These are phyloP conservation scores for Ptilorrhoa leucosticta DNA, from an alignment of 2,113 vertebrate species.

Conservation along the genomic window DNA sequence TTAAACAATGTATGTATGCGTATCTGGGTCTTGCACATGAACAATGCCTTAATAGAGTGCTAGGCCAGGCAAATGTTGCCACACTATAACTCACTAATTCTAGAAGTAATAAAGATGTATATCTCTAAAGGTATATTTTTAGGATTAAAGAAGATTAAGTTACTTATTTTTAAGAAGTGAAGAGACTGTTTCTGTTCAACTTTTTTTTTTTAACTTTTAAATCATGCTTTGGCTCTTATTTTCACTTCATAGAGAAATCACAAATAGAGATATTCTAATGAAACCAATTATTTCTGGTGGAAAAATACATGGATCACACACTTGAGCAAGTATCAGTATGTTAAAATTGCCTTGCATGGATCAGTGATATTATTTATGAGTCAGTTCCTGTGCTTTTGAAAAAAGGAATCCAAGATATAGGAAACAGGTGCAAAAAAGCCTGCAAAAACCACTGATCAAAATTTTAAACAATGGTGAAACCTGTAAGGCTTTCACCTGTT, in stretches of 20 bases:
- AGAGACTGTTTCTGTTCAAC: not conserved
- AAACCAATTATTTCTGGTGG: not conserved
- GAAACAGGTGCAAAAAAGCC: not conserved
- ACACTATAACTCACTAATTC: not conserved
- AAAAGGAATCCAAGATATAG: not conserved
- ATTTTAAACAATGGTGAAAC: not conserved
- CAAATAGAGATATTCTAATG: not conserved
- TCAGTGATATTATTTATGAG: not conserved
- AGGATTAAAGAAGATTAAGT: not conserved
- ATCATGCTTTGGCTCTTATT: not conserved
- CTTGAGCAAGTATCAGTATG: not conserved
- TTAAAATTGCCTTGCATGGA: not conserved
- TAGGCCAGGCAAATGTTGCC: not conserved
- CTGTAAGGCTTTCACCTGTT: not conserved
- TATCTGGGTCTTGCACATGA: not conserved
- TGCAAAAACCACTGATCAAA: not conserved
- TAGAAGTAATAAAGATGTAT: not conserved
- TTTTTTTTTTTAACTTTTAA: not conserved
- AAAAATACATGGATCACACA: not conserved
- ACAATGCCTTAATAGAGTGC: not conserved
- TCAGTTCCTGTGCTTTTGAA: not conserved
- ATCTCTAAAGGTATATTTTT: conserved; percentile 14
- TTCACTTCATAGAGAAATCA: not conserved
- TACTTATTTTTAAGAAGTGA: not conserved
- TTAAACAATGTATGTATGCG: not conserved